These are phyloP conservation scores for Salvelinus sp. DNA, from an alignment of 2,113 vertebrate species.

Conservation along the genomic window DNA sequence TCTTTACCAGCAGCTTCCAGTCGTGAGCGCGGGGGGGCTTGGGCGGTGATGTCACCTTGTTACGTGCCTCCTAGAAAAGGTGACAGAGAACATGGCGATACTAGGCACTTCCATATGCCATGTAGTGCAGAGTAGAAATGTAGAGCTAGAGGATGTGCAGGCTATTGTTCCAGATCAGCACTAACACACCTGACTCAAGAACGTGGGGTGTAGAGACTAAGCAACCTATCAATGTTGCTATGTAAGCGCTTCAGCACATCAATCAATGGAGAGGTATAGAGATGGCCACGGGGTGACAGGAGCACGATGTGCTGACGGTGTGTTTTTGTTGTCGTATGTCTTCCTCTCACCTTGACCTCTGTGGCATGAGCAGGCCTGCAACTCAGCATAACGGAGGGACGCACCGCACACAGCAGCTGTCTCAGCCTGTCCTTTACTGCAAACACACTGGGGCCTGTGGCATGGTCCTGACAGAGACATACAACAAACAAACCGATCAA, in stretches of 20 bases:
- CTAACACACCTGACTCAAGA: not conserved
- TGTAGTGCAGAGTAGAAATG: conserved; percentile 14
- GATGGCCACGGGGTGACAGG: not conserved
- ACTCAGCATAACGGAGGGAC: conserved; percentile 82
- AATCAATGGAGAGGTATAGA: not conserved
- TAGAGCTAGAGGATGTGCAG: not conserved
- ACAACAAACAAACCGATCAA: conserved; percentile 1
- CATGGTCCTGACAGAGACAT: conserved; percentile 50
- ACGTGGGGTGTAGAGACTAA: not conserved
- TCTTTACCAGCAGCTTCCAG: conserved; percentile 89
- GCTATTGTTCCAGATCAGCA: not conserved
- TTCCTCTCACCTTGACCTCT: conserved; percentile 76
- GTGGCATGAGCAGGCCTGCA: conserved; percentile 71
- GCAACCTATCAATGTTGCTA: not conserved
- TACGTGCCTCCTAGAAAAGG: conserved; percentile 61
- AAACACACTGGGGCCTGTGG: conserved; percentile 48
- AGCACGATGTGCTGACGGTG: not conserved
- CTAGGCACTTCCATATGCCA: not conserved
- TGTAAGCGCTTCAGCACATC: not conserved
- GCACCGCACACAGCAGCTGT: conserved; percentile 75
- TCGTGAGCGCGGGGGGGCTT: conserved; percentile 94
- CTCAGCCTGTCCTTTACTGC: conserved; percentile 73
- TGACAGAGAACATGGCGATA: conserved; percentile 8
- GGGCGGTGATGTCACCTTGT: conserved; percentile 79
- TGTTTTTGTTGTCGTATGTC: not conserved